phyloP scores from a whole-genome alignment of 1,140 invertebrate species.

The Colletes gigas region DNA sequence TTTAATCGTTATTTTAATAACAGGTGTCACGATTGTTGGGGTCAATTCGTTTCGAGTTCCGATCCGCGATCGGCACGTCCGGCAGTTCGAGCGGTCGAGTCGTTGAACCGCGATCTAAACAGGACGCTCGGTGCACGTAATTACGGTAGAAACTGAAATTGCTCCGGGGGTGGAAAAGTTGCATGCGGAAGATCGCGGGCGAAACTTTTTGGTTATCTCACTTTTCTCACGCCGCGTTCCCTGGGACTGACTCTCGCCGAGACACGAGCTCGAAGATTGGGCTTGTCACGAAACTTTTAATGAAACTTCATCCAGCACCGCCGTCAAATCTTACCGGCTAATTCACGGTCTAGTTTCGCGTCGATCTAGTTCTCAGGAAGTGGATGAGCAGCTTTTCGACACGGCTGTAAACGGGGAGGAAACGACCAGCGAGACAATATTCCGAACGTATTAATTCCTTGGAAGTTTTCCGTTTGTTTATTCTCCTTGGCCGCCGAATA shows the following conservation, averaged over 20 bases:
- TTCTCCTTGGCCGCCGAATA: too few relatives aligned
- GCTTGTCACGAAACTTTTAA: slow-evolving; percentile 62
- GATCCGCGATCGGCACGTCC: too few relatives aligned
- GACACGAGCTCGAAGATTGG: slow-evolving; percentile 42
- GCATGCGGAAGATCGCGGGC: slow-evolving; percentile 28
- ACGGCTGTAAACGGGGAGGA: too few relatives aligned
- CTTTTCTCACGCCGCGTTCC: slow-evolving; percentile 39
- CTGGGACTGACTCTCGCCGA: slow-evolving; percentile 4
- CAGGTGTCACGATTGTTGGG: too few relatives aligned
- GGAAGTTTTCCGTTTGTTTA: background rate
- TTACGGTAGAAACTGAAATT: slow-evolving; percentile 35
- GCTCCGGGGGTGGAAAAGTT: slow-evolving; percentile 2
- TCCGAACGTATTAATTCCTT: slow-evolving; percentile 10
- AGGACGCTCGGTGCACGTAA: background rate
- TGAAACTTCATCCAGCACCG: slow-evolving; percentile 43
- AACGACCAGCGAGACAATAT: background rate
- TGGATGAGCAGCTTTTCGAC: background rate
- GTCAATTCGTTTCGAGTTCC: too few relatives aligned
- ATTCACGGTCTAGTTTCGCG: slow-evolving; percentile 45
- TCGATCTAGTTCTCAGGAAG: background rate
- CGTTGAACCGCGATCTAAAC: background rate
- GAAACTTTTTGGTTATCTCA: slow-evolving; percentile 52
- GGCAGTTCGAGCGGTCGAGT: background rate
- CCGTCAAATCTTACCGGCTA: slow-evolving; percentile 54
- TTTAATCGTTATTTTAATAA: too few relatives aligned